Evolutionary conservation across 2,113 vertebrate genomes (phyloP).

Genomic region (Okapia johnstoni): DNA sequence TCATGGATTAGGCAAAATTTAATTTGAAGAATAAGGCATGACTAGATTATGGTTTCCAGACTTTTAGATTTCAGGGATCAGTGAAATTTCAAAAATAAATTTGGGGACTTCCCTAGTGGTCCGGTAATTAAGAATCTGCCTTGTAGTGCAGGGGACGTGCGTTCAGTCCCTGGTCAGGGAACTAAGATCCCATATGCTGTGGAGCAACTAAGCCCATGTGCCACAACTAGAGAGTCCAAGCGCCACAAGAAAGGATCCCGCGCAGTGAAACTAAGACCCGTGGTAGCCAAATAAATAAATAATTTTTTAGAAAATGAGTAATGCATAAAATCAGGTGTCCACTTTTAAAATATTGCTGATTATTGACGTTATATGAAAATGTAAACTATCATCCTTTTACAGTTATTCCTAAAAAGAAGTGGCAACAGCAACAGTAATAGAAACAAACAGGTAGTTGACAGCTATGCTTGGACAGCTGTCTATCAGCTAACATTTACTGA

Average conservation of each 20-base stretch:
- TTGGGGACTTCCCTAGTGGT: background rate
- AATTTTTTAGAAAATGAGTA: background rate
- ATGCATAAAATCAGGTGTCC: background rate
- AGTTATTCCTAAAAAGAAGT: background rate
- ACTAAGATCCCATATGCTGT: background rate
- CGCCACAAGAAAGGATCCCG: fast-evolving
- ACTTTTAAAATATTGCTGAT: background rate
- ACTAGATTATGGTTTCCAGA: background rate
- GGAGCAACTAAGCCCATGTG: fast-evolving
- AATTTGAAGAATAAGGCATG: background rate
- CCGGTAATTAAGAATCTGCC: background rate
- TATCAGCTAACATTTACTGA: background rate
- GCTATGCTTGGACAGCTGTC: background rate
- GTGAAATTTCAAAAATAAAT: background rate
- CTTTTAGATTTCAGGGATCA: background rate
- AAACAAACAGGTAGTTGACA: background rate
- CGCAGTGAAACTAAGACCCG: fast-evolving
- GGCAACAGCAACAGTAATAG: background rate
- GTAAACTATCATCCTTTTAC: background rate
- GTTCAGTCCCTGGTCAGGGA: background rate
- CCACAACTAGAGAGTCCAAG: background rate
- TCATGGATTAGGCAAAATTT: background rate
- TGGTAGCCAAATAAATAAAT: background rate
- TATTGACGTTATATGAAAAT: background rate
- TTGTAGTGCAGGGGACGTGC: background rate